Percentiles rank a stretch among this genome's conserved stretches.
Conservation (phyloP, 1,140 invertebrate genomes). For the Eupristina koningsbergeri region DNA sequence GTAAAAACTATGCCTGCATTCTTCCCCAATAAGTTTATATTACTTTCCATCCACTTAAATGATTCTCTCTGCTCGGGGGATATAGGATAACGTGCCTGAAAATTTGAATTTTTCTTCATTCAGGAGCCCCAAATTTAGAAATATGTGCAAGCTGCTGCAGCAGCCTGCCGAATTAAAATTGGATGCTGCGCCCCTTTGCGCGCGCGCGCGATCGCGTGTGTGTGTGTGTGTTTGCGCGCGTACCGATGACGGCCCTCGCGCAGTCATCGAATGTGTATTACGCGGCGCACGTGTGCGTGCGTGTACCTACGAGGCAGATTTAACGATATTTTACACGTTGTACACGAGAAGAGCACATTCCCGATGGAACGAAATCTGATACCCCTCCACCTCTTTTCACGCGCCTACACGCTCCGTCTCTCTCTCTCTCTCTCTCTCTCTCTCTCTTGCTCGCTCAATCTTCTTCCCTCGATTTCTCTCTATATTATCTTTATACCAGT, state of each 20-base stretch:
- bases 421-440: background rate
- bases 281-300: constrained; percentile 11
- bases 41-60: background rate
- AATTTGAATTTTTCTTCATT: constrained; percentile 9
- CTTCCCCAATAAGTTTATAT: background rate
- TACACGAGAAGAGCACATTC: constrained; percentile 54
- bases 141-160: background rate
- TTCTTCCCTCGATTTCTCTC: background rate
- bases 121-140: constrained; percentile 8
- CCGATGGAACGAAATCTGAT: constrained; percentile 61
- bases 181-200: background rate
- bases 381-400: constrained; percentile 23
- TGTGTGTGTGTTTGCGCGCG: background rate
- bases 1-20: background rate
- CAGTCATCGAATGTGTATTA: constrained; percentile 24
- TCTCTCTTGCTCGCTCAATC: background rate
- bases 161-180: constrained; percentile 16
- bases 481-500: background rate
- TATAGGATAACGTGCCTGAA: background rate
- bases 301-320: background rate
- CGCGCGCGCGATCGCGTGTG: no score
- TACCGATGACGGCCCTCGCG: background rate
- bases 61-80: background rate
- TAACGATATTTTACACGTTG: constrained; percentile 60
- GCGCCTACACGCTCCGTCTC: background rate